These are phyloP conservation scores for Zaprionus kolodkinae DNA, from an alignment of 1,140 invertebrate genomes.

Conservation along the genomic window DNA sequence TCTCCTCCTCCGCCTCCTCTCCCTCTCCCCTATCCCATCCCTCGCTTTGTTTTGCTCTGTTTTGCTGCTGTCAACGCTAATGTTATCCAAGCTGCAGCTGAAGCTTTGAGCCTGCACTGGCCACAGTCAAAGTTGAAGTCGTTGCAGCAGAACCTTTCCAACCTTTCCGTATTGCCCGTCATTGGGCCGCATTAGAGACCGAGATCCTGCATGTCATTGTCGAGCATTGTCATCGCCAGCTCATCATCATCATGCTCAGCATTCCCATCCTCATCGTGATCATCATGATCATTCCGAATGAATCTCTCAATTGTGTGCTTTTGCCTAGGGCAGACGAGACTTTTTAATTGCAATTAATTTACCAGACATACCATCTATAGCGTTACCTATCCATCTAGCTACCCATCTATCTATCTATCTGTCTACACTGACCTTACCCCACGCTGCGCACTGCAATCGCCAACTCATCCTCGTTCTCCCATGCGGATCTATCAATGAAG, in stretches of 20 bases:
- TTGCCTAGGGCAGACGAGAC: constrained; percentile 35
- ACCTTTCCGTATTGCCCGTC: constrained; percentile 35
- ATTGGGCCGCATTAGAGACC: constrained; percentile 28
- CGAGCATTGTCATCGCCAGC: no score
- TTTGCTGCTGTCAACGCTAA: constrained; percentile 64
- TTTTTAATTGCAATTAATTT: constrained; percentile 75
- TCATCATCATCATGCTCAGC: constrained; percentile 32
- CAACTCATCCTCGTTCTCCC: constrained; percentile 28
- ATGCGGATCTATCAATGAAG: background rate
- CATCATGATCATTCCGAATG: background rate
- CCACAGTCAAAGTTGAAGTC: background rate
- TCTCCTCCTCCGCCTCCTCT: background rate
- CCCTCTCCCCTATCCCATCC: background rate
- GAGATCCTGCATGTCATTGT: no score
- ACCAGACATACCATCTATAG: constrained; percentile 23
- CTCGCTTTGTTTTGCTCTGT: constrained; percentile 36
- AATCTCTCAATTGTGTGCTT: constrained; percentile 14
- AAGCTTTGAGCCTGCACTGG: constrained; percentile 41
- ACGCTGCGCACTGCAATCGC: constrained; percentile 8
- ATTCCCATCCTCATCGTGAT: constrained; percentile 35
- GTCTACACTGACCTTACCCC: background rate
- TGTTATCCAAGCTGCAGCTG: constrained; percentile 46
- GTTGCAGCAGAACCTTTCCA: background rate
- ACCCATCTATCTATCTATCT: background rate
- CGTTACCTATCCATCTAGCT: background rate